phyloP scores from a whole-genome alignment of 2,797 vertebrate species.

The Phyllotis vaccarum region DNA sequence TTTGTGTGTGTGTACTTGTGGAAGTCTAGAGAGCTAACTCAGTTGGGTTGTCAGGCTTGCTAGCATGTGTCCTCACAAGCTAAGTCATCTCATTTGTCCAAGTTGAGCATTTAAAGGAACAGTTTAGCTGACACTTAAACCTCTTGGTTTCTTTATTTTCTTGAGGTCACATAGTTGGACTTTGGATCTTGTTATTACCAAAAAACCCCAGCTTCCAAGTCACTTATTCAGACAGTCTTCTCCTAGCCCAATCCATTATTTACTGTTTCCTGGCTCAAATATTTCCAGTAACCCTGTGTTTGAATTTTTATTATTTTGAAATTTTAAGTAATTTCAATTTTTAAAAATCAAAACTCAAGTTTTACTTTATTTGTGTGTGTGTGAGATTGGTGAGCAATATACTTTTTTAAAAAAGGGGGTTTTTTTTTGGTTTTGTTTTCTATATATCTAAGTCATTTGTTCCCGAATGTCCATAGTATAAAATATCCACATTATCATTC shows the following conservation, averaged over 20 bases:
- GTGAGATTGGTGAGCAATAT: background rate
- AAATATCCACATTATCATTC: background rate
- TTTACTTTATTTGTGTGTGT: slow-evolving; percentile 17
- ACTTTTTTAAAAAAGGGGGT: too few species aligned
- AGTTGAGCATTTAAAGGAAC: background rate
- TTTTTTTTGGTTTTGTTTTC: slow-evolving; percentile 49
- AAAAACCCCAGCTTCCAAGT: background rate
- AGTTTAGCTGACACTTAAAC: background rate
- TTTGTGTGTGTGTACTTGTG: background rate
- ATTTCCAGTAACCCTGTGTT: slow-evolving; percentile 37
- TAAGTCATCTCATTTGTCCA: background rate
- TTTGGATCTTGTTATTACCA: background rate
- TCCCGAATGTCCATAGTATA: slow-evolving; percentile 27
- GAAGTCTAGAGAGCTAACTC: background rate
- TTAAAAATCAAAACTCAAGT: slow-evolving; percentile 48
- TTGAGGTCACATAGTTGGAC: background rate
- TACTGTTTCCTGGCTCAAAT: slow-evolving; percentile 29
- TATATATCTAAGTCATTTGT: slow-evolving; percentile 22
- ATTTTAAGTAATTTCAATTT: slow-evolving; percentile 36
- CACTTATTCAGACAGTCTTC: background rate
- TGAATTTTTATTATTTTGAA: slow-evolving; percentile 33
- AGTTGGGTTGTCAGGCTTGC: background rate
- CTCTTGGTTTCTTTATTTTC: slow-evolving; percentile 50
- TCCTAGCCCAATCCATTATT: background rate
- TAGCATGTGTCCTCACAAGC: background rate